phyloP scores from a whole-genome alignment of 2,113 vertebrate species.

The Okapia johnstoni region DNA sequence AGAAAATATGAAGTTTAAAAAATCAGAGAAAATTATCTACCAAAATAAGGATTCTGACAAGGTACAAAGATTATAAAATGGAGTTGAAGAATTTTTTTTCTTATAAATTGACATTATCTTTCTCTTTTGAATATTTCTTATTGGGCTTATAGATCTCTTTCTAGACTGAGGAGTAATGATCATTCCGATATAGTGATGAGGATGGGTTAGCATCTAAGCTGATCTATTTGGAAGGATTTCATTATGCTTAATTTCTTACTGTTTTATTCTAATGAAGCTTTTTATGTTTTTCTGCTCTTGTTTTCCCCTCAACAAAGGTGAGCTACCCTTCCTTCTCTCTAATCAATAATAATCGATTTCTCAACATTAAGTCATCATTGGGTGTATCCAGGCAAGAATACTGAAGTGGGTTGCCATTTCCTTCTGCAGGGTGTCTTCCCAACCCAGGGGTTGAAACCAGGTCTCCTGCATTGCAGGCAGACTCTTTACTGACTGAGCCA shows the following conservation, averaged over 20 bases:
- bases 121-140: not conserved
- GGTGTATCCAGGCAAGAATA: not conserved
- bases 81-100: not conserved
- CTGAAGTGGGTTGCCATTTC: not conserved
- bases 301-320: not conserved
- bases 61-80: not conserved
- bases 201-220: not conserved
- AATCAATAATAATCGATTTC: not conserved
- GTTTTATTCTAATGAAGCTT: not conserved
- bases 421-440: not conserved
- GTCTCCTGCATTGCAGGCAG: not conserved
- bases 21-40: not conserved
- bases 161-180: not conserved
- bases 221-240: not conserved
- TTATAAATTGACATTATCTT: not conserved
- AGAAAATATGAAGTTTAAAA: not conserved
- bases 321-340: not conserved
- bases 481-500: not conserved
- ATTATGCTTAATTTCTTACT: not conserved
- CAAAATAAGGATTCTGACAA: not conserved
- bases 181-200: not conserved
- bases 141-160: not conserved
- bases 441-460: not conserved
- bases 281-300: not conserved
- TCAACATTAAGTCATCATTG: not conserved